These are phyloP conservation scores for Rapana venosa DNA, from an alignment of 2,888 invertebrate genomes.

Conservation along the genomic window DNA sequence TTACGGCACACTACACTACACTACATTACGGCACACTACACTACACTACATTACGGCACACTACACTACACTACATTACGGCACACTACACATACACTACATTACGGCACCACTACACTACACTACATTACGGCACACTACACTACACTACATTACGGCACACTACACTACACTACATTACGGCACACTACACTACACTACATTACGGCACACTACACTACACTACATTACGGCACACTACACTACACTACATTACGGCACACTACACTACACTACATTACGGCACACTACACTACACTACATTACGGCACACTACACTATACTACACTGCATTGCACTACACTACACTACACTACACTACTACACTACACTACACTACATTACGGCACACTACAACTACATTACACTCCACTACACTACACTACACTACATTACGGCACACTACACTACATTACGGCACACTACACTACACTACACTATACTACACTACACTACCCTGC, in stretches of 20 bases:
- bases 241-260: neutral
- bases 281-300: neutral
- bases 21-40: too few relatives aligned
- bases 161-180: too few relatives aligned
- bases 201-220: too few relatives aligned
- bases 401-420: neutral
- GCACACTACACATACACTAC: neutral
- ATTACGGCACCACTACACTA: neutral
- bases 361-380: too few relatives aligned
- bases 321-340: neutral
- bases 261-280: neutral
- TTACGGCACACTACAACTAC: neutral
- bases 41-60: neutral
- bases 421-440: neutral
- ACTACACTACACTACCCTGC: too few relatives aligned
- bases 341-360: too few relatives aligned
- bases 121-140: too few relatives aligned
- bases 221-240: too few relatives aligned
- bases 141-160: neutral
- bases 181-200: too few relatives aligned
- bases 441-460: neutral
- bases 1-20: too few relatives aligned
- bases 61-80: constrained; percentile 9
- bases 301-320: neutral
- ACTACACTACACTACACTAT: too few relatives aligned